Base-by-base conservation (phyloP, 2,888 invertebrate genomes). In the Melieria omissa region DNA sequence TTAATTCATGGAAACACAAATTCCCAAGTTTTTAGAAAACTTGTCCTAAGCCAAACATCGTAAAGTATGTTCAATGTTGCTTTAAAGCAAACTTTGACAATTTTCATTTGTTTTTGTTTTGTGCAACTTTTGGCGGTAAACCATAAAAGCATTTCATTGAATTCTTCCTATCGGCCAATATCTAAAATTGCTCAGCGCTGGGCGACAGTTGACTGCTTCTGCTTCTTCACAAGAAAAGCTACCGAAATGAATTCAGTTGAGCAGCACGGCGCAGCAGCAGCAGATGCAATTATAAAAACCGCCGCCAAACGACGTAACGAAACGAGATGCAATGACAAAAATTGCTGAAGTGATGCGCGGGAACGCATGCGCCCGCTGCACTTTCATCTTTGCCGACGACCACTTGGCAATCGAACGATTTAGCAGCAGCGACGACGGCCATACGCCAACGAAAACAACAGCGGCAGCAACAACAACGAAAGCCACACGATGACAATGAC, bases 321-420 rank as follows among this genome's bases (percentile, higher is more conserved):
- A 64, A 71, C 70, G 49, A 75, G 75, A 76, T 75, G 76, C 77
- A 75, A 78, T 77, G 77, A 77, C 78, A 78, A 77, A 77, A 78
- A 77, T 77, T 75, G 73, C 69, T 72, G 72, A 76, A 77, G 72
- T 78, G 76, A 77, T 76, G 77, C 77, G 75, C 75, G 74, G 75
- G 77, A 77, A 77, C 76, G 76, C 73, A 64, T 74, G 76, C 78
- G 77, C 74, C 77, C 75, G 70, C 75, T 72, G 70, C 73, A 60
- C 74, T 77, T 78, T 78, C 65, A 78, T 75, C 57, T 75, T 57
- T 69, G 73, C 78, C 78, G 78, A 74, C 73, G 63, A 73, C 64
- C 52, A 14, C 42, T 44, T 45, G 45, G 68, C 54, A 29, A 49
- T 65, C 65, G 54, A 54, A 47, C 46, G 55, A 67, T 61, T 55